A percentile compares a stretch with the other conserved stretches of the same genome.
Evolutionary conservation across 2,888 invertebrate genomes (phyloP).

Genomic region (Lissocephala sabroskyi): DNA sequence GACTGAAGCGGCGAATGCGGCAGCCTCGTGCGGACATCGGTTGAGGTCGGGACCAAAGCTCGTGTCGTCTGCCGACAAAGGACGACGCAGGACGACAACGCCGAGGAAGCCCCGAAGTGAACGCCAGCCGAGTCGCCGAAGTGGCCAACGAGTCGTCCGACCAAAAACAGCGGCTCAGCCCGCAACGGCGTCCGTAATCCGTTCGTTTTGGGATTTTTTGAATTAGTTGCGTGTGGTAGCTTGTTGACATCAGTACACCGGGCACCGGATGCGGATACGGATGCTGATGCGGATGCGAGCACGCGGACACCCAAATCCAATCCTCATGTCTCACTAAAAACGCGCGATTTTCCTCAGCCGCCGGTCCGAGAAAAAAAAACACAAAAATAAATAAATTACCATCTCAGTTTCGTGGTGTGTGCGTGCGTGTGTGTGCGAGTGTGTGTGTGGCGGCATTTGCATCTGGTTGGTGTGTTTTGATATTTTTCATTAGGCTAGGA

Average conservation of each 20-base stretch:
- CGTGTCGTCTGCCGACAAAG: neutral
- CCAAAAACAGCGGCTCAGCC: conserved; percentile 9
- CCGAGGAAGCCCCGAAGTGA: neutral
- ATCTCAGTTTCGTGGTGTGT: no score
- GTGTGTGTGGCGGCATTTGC: no score
- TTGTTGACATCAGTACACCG: conserved; percentile 66
- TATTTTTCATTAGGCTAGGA: neutral
- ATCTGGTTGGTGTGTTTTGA: no score
- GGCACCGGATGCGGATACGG: conserved; percentile 66
- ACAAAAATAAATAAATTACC: no score
- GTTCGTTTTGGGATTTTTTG: conserved; percentile 64
- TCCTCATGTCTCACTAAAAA: no score
- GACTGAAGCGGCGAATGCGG: conserved; percentile 24
- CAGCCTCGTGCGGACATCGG: neutral
- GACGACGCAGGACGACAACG: neutral
- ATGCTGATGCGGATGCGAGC: conserved; percentile 17
- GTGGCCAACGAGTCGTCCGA: neutral
- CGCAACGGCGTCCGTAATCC: conserved; percentile 55
- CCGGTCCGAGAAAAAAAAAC: no score
- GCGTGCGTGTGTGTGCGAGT: no score
- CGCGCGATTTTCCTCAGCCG: no score
- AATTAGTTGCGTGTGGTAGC: conserved; percentile 69
- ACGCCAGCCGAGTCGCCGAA: neutral
- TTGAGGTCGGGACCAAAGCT: neutral
- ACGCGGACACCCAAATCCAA: neutral